These are phyloP conservation scores for Gymnopithys bicolor DNA, from an alignment of 2,797 vertebrate genomes.

Conservation along the genomic window DNA sequence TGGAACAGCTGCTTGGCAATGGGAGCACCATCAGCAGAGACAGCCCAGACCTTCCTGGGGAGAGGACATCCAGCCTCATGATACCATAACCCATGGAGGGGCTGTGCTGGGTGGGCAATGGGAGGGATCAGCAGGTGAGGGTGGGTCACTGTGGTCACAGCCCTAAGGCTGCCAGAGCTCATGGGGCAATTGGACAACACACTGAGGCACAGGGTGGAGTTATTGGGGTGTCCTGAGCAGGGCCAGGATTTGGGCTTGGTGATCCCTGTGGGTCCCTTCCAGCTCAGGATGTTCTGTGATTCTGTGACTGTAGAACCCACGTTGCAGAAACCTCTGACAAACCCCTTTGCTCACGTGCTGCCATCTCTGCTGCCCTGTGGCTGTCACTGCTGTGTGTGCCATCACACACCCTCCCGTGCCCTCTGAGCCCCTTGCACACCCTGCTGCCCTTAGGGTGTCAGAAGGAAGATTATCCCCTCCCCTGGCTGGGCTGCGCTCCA, in stretches of 20 bases:
- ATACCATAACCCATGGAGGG: neutral
- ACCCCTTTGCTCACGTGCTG: neutral
- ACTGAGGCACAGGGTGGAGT: neutral
- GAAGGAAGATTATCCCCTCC: neutral
- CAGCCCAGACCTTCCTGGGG: neutral
- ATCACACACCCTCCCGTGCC: too few species aligned
- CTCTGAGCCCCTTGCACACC: neutral
- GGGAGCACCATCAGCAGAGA: neutral
- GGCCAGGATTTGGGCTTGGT: neutral
- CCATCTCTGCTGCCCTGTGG: neutral
- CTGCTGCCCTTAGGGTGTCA: neutral
- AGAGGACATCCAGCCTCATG: neutral
- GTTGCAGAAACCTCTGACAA: neutral
- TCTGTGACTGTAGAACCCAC: neutral
- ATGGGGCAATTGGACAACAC: neutral
- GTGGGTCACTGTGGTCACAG: neutral
- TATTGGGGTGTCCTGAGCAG: neutral
- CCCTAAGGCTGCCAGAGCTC: neutral
- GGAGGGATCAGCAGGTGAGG: too few species aligned
- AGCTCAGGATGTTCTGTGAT: neutral
- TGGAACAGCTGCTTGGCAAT: neutral
- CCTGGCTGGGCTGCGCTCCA: accelerated
- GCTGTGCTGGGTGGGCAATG: neutral
- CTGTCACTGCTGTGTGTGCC: neutral
- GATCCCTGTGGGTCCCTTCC: neutral